phyloP scores from a whole-genome alignment of 2,888 invertebrate genomes.

The Nephrotoma flavescens region DNA sequence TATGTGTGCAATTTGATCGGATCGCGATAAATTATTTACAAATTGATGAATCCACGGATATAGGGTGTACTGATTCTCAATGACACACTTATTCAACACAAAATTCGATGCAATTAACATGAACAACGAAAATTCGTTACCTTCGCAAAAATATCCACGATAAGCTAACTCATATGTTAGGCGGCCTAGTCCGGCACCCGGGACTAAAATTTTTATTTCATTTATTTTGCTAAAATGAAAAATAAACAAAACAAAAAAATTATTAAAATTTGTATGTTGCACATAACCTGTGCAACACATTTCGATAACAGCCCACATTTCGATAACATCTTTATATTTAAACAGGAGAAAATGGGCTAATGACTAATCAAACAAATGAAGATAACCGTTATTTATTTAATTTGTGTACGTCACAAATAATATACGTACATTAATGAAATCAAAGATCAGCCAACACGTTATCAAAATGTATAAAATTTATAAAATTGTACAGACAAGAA shows the following conservation, averaged over 20 bases:
- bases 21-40: conserved; percentile 70
- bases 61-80: conserved; percentile 59
- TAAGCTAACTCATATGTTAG: conserved; percentile 88
- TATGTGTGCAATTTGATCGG: conserved; percentile 64
- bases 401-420: conserved; percentile 1
- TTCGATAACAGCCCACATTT: not conserved
- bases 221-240: conserved; percentile 20
- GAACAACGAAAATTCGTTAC: conserved; percentile 94
- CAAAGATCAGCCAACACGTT: not conserved
- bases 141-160: conserved; percentile 82
- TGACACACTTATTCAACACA: conserved; percentile 59
- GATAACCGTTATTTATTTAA: not conserved
- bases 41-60: conserved; percentile 95
- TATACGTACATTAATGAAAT: not conserved
- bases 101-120: conserved; percentile 97
- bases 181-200: conserved; percentile 92
- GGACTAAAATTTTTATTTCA: conserved; percentile 66
- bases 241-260: not conserved
- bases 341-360: not conserved
- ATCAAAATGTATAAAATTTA: not conserved
- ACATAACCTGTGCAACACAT: too few relatives aligned
- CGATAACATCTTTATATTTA: not conserved
- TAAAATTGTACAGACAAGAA: not conserved
- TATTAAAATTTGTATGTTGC: not conserved
- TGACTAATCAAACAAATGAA: conserved; percentile 4